Evolutionary conservation across 2,888 invertebrate genomes (phyloP).

Genomic region (Willowsia nigromaculata): DNA sequence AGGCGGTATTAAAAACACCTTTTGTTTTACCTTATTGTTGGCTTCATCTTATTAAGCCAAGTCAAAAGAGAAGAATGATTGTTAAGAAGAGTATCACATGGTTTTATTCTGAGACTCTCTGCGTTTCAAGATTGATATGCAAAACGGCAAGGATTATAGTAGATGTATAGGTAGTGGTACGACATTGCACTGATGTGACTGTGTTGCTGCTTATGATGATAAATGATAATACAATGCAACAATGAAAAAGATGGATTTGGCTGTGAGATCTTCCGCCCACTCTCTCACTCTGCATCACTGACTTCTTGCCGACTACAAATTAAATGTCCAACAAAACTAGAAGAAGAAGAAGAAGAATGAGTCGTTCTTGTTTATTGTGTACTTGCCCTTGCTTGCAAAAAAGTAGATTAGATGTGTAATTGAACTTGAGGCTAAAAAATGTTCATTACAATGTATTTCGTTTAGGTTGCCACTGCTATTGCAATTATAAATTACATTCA

Average conservation of each 20-base stretch:
- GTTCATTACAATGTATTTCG: not conserved
- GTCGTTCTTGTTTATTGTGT: constrained; percentile 15
- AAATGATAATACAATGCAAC: not conserved
- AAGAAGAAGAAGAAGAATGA: not conserved
- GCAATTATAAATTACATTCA: not conserved
- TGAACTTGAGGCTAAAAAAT: constrained; percentile 28
- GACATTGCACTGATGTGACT: too few species aligned
- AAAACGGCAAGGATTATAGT: constrained; percentile 20
- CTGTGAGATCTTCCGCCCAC: constrained; percentile 34
- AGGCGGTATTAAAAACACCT: constrained; percentile 37
- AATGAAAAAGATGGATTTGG: constrained; percentile 16
- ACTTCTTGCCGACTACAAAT: constrained; percentile 14
- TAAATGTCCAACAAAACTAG: constrained; percentile 29
- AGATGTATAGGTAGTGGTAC: too few species aligned
- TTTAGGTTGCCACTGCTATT: not conserved
- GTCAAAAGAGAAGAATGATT: not conserved
- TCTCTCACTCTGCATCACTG: not conserved
- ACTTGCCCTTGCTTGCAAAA: constrained; percentile 18
- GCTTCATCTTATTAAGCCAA: not conserved
- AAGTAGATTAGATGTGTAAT: constrained; percentile 20
- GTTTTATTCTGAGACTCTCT: not conserved
- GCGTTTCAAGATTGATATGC: too few species aligned
- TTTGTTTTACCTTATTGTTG: constrained; percentile 44
- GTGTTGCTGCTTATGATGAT: not conserved
- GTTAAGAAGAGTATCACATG: too few species aligned